These are phyloP conservation scores for Dynastes grantii DNA, from an alignment of 2,888 invertebrate species.

Conservation along the genomic window DNA sequence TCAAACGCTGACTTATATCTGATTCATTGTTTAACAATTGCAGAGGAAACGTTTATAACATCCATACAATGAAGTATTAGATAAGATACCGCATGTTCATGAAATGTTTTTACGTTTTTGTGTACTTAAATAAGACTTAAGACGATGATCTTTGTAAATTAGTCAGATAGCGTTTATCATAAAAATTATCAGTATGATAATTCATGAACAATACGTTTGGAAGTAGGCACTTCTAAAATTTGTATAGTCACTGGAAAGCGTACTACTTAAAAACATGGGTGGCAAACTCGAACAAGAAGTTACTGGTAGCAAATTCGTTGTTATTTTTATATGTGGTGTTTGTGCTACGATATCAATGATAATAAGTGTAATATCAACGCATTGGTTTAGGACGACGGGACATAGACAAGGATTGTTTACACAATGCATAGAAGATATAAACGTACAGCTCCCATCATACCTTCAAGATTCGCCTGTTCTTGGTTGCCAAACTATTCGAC, in stretches of 20 bases:
- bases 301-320: neutral
- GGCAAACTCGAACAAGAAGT: neutral
- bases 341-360: conserved; percentile 20
- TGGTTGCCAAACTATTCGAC: conserved; percentile 17
- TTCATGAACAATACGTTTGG: neutral
- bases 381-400: conserved; percentile 36
- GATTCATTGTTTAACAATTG: no score
- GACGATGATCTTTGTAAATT: neutral
- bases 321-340: conserved; percentile 11
- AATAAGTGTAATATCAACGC: conserved; percentile 15
- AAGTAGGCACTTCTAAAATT: neutral
- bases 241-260: neutral
- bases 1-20: no score
- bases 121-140: no score
- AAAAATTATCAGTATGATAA: neutral
- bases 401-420: conserved; percentile 36
- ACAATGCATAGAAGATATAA: conserved; percentile 30
- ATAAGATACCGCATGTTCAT: no score
- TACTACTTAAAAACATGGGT: neutral
- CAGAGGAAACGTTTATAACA: no score
- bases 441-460: neutral
- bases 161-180: neutral
- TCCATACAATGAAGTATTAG: no score
- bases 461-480: conserved; percentile 1
- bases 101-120: no score